phyloP scores from a whole-genome alignment of 2,797 vertebrate genomes.

The Sebastes vulpes region DNA sequence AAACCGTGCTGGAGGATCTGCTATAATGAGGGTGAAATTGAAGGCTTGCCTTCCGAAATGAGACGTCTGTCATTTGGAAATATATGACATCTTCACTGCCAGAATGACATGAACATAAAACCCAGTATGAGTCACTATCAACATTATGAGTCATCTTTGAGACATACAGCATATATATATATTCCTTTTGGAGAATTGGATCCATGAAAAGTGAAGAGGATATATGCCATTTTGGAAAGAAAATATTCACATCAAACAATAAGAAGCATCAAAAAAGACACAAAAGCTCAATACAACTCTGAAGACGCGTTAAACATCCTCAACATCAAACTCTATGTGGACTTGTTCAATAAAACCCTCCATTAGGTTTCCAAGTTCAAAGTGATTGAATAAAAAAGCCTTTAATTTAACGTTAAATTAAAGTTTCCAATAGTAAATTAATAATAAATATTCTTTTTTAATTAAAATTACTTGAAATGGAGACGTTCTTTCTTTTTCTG shows the following conservation, averaged over 20 bases:
- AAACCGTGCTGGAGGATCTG: neutral
- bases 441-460: neutral
- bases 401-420: neutral
- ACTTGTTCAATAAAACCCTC: neutral
- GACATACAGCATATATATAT: too few species aligned
- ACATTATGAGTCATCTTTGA: neutral
- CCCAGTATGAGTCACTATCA: neutral
- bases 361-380: neutral
- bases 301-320: neutral
- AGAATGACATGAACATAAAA: conserved; percentile 1
- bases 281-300: neutral
- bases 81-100: neutral
- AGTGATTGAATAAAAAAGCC: neutral
- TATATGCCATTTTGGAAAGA: neutral
- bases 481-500: neutral
- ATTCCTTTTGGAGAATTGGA: neutral
- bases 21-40: neutral
- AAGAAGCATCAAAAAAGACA: neutral
- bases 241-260: neutral
- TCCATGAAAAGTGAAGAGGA: neutral
- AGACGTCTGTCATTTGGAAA: conserved; percentile 3
- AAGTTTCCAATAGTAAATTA: neutral
- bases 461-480: neutral
- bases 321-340: neutral
- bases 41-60: neutral